phyloP scores from a whole-genome alignment of 2,113 vertebrate species.

The Sapayoa aenigma region DNA sequence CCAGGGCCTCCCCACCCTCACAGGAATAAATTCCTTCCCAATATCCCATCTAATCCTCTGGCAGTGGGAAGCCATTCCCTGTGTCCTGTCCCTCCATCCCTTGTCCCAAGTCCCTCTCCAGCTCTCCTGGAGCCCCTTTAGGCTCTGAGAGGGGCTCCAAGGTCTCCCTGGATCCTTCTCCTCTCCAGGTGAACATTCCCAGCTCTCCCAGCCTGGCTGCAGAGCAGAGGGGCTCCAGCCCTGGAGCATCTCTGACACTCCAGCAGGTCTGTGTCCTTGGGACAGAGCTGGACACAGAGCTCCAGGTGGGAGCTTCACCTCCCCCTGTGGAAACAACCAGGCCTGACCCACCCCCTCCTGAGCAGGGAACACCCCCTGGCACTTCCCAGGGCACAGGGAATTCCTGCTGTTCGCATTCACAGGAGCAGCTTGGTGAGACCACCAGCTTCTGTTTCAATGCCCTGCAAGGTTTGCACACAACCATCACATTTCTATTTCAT shows the following conservation, averaged over 20 bases:
- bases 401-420: not conserved
- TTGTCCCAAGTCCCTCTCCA: not conserved
- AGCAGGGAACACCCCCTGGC: accelerated
- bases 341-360: not conserved
- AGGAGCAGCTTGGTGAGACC: not conserved
- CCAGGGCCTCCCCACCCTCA: not conserved
- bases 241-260: not conserved
- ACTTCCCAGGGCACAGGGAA: not conserved
- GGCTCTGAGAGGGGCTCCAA: not conserved
- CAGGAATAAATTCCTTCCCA: not conserved
- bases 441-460: not conserved
- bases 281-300: not conserved
- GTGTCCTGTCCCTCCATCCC: not conserved
- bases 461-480: not conserved
- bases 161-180: not conserved
- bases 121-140: not conserved
- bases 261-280: not conserved
- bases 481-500: accelerated
- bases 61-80: too few species aligned
- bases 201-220: not conserved
- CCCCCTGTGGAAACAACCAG: accelerated
- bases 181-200: not conserved
- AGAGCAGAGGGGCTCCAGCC: not conserved
- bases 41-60: too few species aligned
- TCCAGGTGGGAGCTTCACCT: not conserved